Percentiles rank a stretch among this genome's conserved stretches.
These are phyloP conservation scores for Cryptocheilus praepositus DNA, from an alignment of 2,888 invertebrate species.

Conservation along the genomic window DNA sequence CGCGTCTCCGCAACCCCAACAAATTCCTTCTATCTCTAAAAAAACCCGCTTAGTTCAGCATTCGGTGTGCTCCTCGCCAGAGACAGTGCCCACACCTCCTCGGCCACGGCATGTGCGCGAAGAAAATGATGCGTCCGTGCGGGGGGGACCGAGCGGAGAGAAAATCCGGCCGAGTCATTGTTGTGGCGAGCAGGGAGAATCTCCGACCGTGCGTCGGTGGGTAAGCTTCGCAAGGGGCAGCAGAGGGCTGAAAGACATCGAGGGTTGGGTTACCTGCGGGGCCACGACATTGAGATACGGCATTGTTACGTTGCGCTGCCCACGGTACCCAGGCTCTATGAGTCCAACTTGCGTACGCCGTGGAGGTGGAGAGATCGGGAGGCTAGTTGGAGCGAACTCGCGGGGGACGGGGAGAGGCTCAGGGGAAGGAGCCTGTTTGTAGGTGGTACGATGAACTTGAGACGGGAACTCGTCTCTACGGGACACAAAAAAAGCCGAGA, in stretches of 20 bases:
- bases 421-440: constrained; percentile 47
- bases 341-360: constrained; percentile 18
- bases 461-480: constrained; percentile 45
- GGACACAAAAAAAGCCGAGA: constrained; percentile 32
- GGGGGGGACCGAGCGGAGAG: constrained; percentile 37
- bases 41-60: too few species aligned
- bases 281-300: constrained; percentile 48
- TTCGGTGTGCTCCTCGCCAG: too few species aligned
- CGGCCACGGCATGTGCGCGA: constrained; percentile 50
- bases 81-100: constrained; percentile 5
- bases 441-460: constrained; percentile 60
- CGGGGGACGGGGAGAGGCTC: constrained; percentile 1
- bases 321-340: constrained; percentile 29
- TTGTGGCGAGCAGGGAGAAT: constrained; percentile 42
- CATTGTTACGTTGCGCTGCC: constrained; percentile 48
- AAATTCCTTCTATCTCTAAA: too few species aligned
- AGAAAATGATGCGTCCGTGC: constrained; percentile 40
- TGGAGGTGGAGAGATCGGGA: constrained; percentile 10
- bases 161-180: constrained; percentile 47
- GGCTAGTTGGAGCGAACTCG: constrained; percentile 35
- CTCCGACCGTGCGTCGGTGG: constrained; percentile 36
- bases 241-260: constrained; percentile 51
- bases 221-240: constrained; percentile 40
- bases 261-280: constrained; percentile 52
- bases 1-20: too few species aligned